Base-by-base conservation (phyloP, 2,797 vertebrate genomes). In the Naso thynnoides region DNA sequence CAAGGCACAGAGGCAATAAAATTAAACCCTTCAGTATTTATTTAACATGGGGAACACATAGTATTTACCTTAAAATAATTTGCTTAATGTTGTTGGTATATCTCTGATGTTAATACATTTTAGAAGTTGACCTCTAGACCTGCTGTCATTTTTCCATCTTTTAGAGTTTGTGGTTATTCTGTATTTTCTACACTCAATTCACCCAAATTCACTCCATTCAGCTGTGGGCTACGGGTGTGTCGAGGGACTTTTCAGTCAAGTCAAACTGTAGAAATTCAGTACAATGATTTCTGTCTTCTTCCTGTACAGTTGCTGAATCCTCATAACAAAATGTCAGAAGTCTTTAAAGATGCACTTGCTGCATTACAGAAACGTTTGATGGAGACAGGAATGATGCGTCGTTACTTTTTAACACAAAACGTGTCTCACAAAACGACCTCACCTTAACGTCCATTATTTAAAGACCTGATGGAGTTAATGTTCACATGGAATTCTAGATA, bases 111-210 rank as follows among this genome's bases (percentile, higher is more conserved):
- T n/a, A n/a, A n/a, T n/a, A n/a, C n/a, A n/a, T n/a, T n/a, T n/a
- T n/a, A n/a, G n/a, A n/a, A n/a, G n/a, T n/a, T n/a, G n/a, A n/a
- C n/a, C n/a, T n/a, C n/a, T n/a, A n/a, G n/a, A n/a, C n/a, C n/a
- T n/a, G n/a, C n/a, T n/a, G n/a, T n/a, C n/a, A n/a, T n/a, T n/a
- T n/a, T n/a, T n/a, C n/a, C n/a, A n/a, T n/a, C n/a, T n/a, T n/a
- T n/a, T n/a, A n/a, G n/a, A n/a, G 18, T 45, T 11, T 10, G 10
- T 4, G 10, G 27, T 14, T 33, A 42, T 33, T 57, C 57, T 72
- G 41, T 62, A 63, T 56, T 68, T 79, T 59, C 80, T 62, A 78
- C 50, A 61, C 58, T 77, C 54, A 59, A 65, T 4, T 6, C n/a
- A n/a, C n/a, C n/a, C n/a, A n/a, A n/a, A n/a, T 44, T 33, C 0